Evolutionary conservation across 2,797 vertebrate species (phyloP), one percentile per base, ranked within the genome.

Genomic region (Neosalanx taihuensis): DNA sequence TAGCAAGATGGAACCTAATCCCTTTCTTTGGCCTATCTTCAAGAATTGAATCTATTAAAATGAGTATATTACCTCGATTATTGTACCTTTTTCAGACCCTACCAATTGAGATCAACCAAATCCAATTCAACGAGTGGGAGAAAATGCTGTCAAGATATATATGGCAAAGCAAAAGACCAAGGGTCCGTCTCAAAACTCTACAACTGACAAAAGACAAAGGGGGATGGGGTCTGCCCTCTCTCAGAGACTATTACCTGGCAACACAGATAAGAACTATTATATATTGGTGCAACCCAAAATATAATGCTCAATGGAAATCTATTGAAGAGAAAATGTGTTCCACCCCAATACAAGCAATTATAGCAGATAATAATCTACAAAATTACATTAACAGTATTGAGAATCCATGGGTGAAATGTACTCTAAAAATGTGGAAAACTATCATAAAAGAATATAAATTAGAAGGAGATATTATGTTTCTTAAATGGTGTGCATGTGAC

Each of bases 241-340:
- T 71, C 9, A 70, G n/a, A 57, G 15, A 66, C 33, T 46, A 23
- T 30, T 59, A 41, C 31, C 13, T 18, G 5, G 37, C 35, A 3
- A 46, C 70, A 51, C 71, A 74, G 67, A 58, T 70, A 17, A 70
- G 63, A 49, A 4, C 56, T 12, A 37, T 67, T 7, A 72, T 61
- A 35, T 70, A 26, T 12, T 67, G 56, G 60, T 79, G 53, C 12
- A 65, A 79, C 18, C 30, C 17, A 4, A 56, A 30, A 66, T 67
- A 78, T 59, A 9, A 12, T 20, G 68, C 70, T n/a, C 73, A 76
- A 30, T 60, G n/a, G 67, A 75, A 76, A 78, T 59, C 23, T 15
- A 69, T 51, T 20, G 69, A 69, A 35, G 49, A 67, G 3, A 53
- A 20, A 15, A 37, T 10, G 3, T 1, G 7, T 51, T 7, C 53